These are phyloP conservation scores for Sebastes oblongus DNA, from an alignment of 2,797 vertebrate species.

Conservation along the genomic window DNA sequence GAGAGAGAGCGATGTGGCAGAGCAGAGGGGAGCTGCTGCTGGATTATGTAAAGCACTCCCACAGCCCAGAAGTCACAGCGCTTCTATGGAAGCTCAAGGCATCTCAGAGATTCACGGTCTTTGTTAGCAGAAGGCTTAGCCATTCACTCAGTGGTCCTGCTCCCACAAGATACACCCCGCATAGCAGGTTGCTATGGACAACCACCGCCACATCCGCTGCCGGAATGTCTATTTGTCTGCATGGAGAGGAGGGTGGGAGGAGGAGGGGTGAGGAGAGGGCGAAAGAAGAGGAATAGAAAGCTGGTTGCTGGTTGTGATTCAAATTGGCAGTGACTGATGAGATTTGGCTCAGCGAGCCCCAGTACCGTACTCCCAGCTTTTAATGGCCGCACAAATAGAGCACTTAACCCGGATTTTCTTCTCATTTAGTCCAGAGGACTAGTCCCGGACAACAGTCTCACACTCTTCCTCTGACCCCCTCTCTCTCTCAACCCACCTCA, in stretches of 20 bases:
- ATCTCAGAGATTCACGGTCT: slow-evolving; percentile 74
- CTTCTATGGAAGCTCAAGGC: slow-evolving; percentile 74
- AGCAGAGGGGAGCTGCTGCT: slow-evolving; percentile 69
- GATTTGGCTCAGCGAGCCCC: slow-evolving; percentile 61
- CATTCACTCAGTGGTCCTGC: slow-evolving; percentile 78
- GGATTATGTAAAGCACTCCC: slow-evolving; percentile 81
- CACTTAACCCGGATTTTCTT: slow-evolving; percentile 77
- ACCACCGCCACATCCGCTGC: slow-evolving; percentile 71
- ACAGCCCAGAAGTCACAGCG: slow-evolving; percentile 74
- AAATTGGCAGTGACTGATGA: slow-evolving; percentile 74
- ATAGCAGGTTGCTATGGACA: slow-evolving; percentile 78
- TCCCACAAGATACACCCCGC: slow-evolving; percentile 77
- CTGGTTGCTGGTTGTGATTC: slow-evolving; percentile 58
- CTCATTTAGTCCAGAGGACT: slow-evolving; percentile 64
- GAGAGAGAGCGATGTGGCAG: slow-evolving; percentile 61
- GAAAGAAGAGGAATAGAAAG: slow-evolving; percentile 48
- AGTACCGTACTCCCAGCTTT: slow-evolving; percentile 56
- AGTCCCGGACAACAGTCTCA: slow-evolving; percentile 65
- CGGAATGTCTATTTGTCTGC: slow-evolving; percentile 74
- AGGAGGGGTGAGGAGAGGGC: slow-evolving; percentile 51
- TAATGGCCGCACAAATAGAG: slow-evolving; percentile 71
- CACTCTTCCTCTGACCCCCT: slow-evolving; percentile 63
- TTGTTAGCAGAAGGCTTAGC: slow-evolving; percentile 77
- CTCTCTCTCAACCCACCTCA: slow-evolving; percentile 43
- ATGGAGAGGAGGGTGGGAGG: slow-evolving; percentile 48